phyloP scores from a whole-genome alignment of 2,113 vertebrate genomes.

The Lycaon pictus region DNA sequence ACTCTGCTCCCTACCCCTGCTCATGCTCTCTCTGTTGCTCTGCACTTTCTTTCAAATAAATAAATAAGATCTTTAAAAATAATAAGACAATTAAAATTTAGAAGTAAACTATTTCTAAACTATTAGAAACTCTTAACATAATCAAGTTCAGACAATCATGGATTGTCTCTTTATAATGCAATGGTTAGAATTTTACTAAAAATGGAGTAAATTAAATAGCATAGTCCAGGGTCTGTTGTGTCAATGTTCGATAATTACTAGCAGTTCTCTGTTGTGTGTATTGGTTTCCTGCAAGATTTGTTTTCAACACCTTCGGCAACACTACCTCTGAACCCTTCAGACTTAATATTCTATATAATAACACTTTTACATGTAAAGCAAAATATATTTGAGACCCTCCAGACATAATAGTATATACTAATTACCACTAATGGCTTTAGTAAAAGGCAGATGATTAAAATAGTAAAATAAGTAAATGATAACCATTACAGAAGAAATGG shows the following conservation, averaged over 20 bases:
- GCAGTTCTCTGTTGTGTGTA: background rate
- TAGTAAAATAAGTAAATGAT: slow-evolving; percentile 50
- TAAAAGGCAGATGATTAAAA: background rate
- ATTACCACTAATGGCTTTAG: background rate
- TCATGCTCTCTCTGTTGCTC: too few species aligned
- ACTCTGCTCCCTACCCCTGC: too few species aligned
- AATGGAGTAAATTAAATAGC: background rate
- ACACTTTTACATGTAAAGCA: slow-evolving; percentile 38
- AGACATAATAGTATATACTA: background rate
- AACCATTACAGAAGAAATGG: background rate
- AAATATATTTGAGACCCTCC: background rate
- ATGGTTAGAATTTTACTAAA: slow-evolving; percentile 19
- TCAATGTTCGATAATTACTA: background rate
- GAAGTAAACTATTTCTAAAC: background rate
- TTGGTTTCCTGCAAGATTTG: slow-evolving; percentile 42
- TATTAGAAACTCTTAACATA: too few species aligned
- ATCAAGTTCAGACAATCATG: background rate
- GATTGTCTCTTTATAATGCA: slow-evolving; percentile 31
- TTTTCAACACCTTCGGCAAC: background rate
- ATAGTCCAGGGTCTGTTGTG: background rate
- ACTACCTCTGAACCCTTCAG: background rate
- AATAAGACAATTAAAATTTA: background rate
- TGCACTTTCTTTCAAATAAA: too few species aligned
- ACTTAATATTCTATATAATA: background rate
- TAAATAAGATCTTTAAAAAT: too few species aligned